Percentiles rank a stretch among this genome's conserved stretches.
Conservation (phyloP, 2,888 invertebrate species). For the Melanchra persicariae region DNA sequence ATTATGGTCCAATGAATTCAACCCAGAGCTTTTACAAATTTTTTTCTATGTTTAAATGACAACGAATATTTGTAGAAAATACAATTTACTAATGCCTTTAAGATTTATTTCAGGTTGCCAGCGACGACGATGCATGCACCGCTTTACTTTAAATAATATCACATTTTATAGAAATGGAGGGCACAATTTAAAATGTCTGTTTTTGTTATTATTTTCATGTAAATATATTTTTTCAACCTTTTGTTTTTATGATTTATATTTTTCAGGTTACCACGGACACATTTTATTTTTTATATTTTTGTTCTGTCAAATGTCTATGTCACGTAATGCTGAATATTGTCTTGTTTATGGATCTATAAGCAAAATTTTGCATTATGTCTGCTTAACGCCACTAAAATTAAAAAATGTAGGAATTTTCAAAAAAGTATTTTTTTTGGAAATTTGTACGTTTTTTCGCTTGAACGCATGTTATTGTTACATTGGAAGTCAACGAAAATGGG, state of each 20-base stretch:
- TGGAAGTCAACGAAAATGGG: conserved; percentile 85
- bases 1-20: too few species aligned
- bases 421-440: conserved; percentile 71
- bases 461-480: conserved; percentile 71
- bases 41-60: too few species aligned
- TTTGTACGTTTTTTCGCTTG: conserved; percentile 75
- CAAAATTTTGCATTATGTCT: conserved; percentile 59
- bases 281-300: conserved; percentile 55
- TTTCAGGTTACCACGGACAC: conserved; percentile 54
- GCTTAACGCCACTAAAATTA: conserved; percentile 81
- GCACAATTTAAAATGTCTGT: conserved; percentile 85
- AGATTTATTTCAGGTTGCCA: conserved; percentile 72
- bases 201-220: conserved; percentile 70
- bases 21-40: too few species aligned
- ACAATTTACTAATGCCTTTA: conserved; percentile 27
- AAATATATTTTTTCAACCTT: conserved; percentile 50
- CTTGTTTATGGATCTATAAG: conserved; percentile 59
- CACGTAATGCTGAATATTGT: conserved; percentile 49
- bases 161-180: conserved; percentile 88
- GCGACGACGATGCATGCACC: conserved; percentile 71
- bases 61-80: background rate
- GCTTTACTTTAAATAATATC: conserved; percentile 34
- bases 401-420: conserved; percentile 77
- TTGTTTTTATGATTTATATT: conserved; percentile 57
- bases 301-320: conserved; percentile 73